A percentile compares a stretch with the other conserved stretches of the same genome.
phyloP scores from a whole-genome alignment of 2,888 invertebrate species.

The Luffia ferchaultella region DNA sequence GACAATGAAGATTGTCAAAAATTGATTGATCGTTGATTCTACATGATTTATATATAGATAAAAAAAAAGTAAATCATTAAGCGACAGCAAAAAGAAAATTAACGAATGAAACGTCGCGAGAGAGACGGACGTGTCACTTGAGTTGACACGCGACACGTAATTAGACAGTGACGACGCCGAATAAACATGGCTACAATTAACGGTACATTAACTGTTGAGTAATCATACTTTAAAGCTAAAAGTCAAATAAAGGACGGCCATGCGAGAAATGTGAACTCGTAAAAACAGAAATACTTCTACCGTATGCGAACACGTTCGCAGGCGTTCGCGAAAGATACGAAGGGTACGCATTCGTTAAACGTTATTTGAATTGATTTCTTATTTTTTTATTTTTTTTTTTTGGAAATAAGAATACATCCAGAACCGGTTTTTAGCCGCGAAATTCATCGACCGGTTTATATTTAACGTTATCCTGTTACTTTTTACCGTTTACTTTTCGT shows the following conservation, averaged over 20 bases:
- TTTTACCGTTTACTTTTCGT: constrained; percentile 41
- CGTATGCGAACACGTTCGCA: not conserved
- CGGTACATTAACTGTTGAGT: not conserved
- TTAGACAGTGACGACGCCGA: not conserved
- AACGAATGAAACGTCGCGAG: not conserved
- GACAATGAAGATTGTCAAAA: constrained; percentile 19
- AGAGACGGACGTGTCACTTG: not conserved
- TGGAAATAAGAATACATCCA: constrained; percentile 18
- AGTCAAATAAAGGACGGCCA: not conserved
- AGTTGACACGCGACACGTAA: not conserved
- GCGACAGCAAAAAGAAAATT: no score
- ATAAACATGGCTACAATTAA: not conserved
- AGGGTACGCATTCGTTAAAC: not conserved
- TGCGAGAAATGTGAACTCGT: not conserved
- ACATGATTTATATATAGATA: no score
- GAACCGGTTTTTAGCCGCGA: constrained; percentile 26
- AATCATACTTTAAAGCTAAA: not conserved
- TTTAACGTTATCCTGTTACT: constrained; percentile 42
- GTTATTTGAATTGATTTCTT: not conserved
- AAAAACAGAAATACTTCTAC: not conserved
- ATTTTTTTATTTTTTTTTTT: not conserved
- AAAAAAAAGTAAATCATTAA: no score
- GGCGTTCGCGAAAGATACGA: not conserved
- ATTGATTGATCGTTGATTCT: constrained; percentile 4
- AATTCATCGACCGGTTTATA: constrained; percentile 39